A percentile compares a stretch with the other conserved stretches of the same genome.
Evolutionary conservation across 2,888 invertebrate genomes (phyloP).

Genomic region (Lasioglossum malachurum): DNA sequence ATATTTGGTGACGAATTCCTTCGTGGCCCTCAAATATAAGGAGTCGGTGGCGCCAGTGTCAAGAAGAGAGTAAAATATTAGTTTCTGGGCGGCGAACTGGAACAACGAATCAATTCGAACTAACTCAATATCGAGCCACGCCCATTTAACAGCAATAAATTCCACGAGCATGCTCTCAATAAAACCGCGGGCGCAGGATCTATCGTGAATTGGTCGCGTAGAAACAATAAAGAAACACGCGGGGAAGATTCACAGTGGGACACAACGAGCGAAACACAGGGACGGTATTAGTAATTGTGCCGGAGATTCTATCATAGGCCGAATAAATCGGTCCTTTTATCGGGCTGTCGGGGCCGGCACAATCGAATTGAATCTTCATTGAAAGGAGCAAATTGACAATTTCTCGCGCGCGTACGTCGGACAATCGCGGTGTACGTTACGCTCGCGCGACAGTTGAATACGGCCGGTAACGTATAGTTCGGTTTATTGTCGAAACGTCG

Average conservation of each 20-base stretch:
- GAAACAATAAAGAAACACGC: neutral
- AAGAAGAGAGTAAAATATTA: neutral
- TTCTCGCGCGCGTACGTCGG: conserved; percentile 57
- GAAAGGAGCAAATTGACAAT: conserved; percentile 68
- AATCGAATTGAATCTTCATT: conserved; percentile 63
- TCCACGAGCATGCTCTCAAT: neutral
- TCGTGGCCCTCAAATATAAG: neutral
- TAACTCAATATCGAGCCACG: neutral
- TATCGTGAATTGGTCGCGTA: neutral
- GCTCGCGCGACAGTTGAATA: conserved; percentile 27
- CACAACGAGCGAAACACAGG: neutral
- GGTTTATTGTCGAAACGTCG: conserved; percentile 59
- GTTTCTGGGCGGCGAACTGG: neutral
- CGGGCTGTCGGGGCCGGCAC: conserved; percentile 33
- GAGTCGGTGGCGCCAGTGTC: neutral
- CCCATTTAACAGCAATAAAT: neutral
- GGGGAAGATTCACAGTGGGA: neutral
- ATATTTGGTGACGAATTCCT: neutral
- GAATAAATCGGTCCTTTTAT: conserved; percentile 56
- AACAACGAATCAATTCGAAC: neutral
- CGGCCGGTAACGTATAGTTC: conserved; percentile 29
- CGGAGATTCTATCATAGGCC: conserved; percentile 42
- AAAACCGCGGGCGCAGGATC: neutral
- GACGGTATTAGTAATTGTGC: conserved; percentile 38
- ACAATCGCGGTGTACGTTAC: conserved; percentile 46